A percentile compares a stretch with the other conserved stretches of the same genome.
Evolutionary conservation across 1,140 invertebrate species (phyloP).

Genomic region (Tetragonula clypearis): DNA sequence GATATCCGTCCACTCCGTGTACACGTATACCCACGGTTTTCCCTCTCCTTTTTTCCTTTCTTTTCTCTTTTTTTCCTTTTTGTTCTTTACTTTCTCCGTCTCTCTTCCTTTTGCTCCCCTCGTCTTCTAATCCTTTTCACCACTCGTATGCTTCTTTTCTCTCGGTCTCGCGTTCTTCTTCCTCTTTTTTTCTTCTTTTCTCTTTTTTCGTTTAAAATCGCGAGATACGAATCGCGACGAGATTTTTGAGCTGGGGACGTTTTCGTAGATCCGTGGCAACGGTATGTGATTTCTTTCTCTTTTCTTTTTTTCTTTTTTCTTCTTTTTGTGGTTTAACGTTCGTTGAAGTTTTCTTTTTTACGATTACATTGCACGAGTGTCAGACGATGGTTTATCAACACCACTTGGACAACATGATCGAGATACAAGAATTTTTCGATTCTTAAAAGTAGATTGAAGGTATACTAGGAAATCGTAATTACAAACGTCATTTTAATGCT

Average conservation of each 20-base stretch:
- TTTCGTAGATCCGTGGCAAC: not conserved
- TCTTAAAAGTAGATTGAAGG: not conserved
- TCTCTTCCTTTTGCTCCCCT: too few relatives aligned
- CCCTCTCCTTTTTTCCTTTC: conserved; percentile 4
- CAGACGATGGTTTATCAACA: too few relatives aligned
- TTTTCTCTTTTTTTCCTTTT: not conserved
- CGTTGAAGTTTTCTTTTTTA: not conserved
- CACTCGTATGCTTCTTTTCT: not conserved
- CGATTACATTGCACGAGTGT: not conserved
- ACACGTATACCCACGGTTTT: conserved; percentile 42
- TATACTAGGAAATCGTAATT: not conserved
- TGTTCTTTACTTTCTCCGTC: too few relatives aligned
- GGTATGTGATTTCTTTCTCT: not conserved
- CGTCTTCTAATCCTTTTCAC: not conserved
- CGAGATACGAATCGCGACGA: conserved; percentile 10
- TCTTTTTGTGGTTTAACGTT: too few relatives aligned
- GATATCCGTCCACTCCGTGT: conserved; percentile 72
- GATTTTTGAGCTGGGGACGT: conserved; percentile 52
- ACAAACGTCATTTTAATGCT: not conserved
- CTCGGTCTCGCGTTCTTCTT: not conserved
- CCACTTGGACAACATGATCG: too few relatives aligned
- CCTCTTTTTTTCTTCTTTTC: too few relatives aligned
- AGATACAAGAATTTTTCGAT: too few relatives aligned
- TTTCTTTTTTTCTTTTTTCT: too few relatives aligned
- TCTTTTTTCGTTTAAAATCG: not conserved